phyloP scores from a whole-genome alignment of 1,140 invertebrate species.

The Danaus melanippus region DNA sequence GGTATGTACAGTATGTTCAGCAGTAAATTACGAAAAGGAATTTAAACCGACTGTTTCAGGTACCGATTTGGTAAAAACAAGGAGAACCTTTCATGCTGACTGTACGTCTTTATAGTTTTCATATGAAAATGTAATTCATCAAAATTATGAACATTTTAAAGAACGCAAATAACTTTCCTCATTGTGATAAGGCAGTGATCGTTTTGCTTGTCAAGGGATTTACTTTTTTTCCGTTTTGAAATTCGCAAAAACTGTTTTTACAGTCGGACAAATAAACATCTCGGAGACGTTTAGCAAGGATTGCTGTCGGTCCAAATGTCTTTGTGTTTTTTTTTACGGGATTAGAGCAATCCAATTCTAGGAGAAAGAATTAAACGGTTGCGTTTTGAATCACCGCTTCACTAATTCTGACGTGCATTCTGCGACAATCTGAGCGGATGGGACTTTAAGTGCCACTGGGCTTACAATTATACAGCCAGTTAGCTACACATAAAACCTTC shows the following conservation, averaged over 20 bases:
- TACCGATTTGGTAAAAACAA: no score
- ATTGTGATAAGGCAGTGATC: no score
- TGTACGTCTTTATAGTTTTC: no score
- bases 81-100: no score
- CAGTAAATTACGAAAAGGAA: no score
- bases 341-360: conserved; percentile 45
- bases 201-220: no score
- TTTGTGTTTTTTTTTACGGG: conserved; percentile 33
- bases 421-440: conserved; percentile 26
- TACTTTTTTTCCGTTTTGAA: no score
- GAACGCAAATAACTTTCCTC: no score
- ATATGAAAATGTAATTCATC: no score
- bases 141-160: no score
- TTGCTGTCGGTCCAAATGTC: conserved; percentile 25
- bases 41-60: no score
- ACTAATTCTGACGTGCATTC: conserved; percentile 23
- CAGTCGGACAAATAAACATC: conserved; percentile 28
- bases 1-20: no score
- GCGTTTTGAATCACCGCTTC: conserved; percentile 30
- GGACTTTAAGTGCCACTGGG: conserved; percentile 16
- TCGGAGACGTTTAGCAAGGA: conserved; percentile 30
- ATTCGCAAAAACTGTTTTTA: conserved; percentile 13
- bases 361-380: conserved; percentile 22
- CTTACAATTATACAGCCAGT: conserved; percentile 23
- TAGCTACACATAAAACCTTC: conserved; percentile 16